Evolutionary conservation across 1,140 invertebrate species (phyloP).

Genomic region (Zaprionus gabonicus): DNA sequence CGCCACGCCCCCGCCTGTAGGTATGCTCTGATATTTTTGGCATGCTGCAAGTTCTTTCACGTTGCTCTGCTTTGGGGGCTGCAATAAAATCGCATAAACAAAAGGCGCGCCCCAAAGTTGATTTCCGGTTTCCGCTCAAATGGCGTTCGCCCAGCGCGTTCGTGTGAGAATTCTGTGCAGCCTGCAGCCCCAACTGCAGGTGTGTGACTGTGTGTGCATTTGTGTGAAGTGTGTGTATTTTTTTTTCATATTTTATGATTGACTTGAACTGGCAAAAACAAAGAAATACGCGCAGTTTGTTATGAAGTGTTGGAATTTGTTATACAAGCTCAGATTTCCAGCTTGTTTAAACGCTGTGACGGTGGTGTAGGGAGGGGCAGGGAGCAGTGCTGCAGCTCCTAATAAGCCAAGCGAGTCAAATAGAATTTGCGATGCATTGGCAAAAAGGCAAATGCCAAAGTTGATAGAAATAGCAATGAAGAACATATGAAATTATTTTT

Average conservation of each 20-base stretch:
- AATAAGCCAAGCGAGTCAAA: slow-evolving; percentile 29
- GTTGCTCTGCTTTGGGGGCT: slow-evolving; percentile 25
- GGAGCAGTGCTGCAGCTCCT: not conserved
- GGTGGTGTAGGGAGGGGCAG: not conserved
- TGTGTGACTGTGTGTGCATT: slow-evolving; percentile 35
- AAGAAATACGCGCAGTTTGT: slow-evolving; percentile 3
- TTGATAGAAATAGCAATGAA: not conserved
- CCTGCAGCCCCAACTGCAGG: slow-evolving; percentile 71
- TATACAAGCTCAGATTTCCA: slow-evolving; percentile 28
- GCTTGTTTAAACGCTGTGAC: not conserved
- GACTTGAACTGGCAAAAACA: slow-evolving; percentile 49
- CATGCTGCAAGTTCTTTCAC: slow-evolving; percentile 32
- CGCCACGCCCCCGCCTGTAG: slow-evolving; percentile 35
- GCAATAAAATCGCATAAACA: slow-evolving; percentile 74
- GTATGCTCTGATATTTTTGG: slow-evolving; percentile 68
- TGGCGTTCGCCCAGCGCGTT: slow-evolving; percentile 57
- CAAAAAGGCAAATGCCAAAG: slow-evolving; percentile 33
- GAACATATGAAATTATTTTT: not conserved
- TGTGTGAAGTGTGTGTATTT: slow-evolving; percentile 14
- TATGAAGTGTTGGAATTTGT: slow-evolving; percentile 25
- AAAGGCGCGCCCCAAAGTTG: slow-evolving; percentile 76
- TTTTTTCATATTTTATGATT: slow-evolving; percentile 79
- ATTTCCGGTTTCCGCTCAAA: slow-evolving; percentile 82
- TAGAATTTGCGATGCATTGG: slow-evolving; percentile 23
- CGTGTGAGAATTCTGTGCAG: slow-evolving; percentile 75